Conservation (phyloP, 1,140 invertebrate species). For the Scaptomyza montana region DNA sequence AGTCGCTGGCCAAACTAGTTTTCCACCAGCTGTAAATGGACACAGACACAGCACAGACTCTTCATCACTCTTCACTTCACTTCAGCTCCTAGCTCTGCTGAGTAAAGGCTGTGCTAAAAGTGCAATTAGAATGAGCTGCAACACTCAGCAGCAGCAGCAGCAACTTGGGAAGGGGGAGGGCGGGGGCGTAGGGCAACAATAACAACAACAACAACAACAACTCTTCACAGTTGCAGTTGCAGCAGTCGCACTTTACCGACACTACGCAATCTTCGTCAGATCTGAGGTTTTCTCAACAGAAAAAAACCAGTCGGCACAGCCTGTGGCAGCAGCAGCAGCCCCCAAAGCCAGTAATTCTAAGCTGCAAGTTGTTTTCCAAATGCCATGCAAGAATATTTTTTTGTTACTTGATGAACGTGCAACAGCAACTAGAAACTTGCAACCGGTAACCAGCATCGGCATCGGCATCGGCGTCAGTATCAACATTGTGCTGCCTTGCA, state of each 20-base stretch:
- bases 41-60: conserved; percentile 21
- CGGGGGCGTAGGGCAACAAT: conserved; percentile 60
- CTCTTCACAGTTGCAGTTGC: conserved; percentile 10
- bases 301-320: conserved; percentile 51
- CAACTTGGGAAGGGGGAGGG: not conserved
- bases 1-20: conserved; percentile 60
- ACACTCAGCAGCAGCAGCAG: conserved; percentile 17
- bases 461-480: not conserved
- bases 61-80: conserved; percentile 5
- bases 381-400: conserved; percentile 77
- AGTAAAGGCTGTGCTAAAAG: conserved; percentile 48
- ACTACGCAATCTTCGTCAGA: conserved; percentile 51
- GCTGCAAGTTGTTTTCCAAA: conserved; percentile 71
- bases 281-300: conserved; percentile 38
- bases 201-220: conserved; percentile 46
- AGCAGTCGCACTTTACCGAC: conserved; percentile 51
- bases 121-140: conserved; percentile 64
- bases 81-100: not conserved
- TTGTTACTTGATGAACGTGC: conserved; percentile 71
- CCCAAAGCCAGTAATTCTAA: conserved; percentile 60
- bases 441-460: conserved; percentile 34
- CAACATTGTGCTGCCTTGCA: conserved; percentile 9
- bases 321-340: conserved; percentile 8
- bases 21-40: conserved; percentile 51
- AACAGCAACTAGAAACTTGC: conserved; percentile 25